Evolutionary conservation across 1,140 invertebrate species (phyloP), one percentile per base, ranked within the genome.

Genomic region (Pinna nobilis): DNA sequence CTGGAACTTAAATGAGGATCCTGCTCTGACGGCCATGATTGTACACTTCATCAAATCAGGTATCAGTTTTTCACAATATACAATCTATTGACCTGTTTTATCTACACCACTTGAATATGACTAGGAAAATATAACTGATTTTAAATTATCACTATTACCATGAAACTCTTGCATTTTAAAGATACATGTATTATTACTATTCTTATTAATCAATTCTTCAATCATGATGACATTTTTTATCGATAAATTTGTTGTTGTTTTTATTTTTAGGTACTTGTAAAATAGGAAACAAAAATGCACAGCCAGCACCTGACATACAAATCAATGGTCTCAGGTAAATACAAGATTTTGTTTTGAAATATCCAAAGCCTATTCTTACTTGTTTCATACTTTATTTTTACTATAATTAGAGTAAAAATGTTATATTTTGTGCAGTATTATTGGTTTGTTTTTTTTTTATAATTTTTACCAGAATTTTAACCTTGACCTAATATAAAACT

Each of bases 1-100:
- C 39, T 92, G 90, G 86, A 93, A 93, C 85, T 82, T 93, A 28
- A 93, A 93, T 83, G 90, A 91, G 70, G 92, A 93, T 85, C 90
- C 92, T 7, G 89, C 91, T 71, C 84, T 93, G 4, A 90, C 91
- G 1, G 91, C 90, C 15, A 91, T 92, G 87, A 88, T 93, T 49
- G 84, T 92, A 41, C 91, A 93, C 82, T 90, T 93, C 75, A 85
- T 91, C 51, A 86, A 88, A 69, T 77, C 83, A 33, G 92, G 92
- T 76, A 86, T 80, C 32, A 63, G n/a, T 64, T 15, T 18, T 18
- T 4, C 20, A 47, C 4, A n/a, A n/a, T n/a, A n/a, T n/a, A n/a
- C n/a, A n/a, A n/a, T n/a, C n/a, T n/a, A n/a, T n/a, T n/a, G n/a
- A n/a, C n/a, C n/a, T n/a, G n/a, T n/a, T n/a, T n/a, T n/a, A n/a